Evolutionary conservation across 1,140 invertebrate genomes (phyloP).

Genomic region (Drosophila orena): DNA sequence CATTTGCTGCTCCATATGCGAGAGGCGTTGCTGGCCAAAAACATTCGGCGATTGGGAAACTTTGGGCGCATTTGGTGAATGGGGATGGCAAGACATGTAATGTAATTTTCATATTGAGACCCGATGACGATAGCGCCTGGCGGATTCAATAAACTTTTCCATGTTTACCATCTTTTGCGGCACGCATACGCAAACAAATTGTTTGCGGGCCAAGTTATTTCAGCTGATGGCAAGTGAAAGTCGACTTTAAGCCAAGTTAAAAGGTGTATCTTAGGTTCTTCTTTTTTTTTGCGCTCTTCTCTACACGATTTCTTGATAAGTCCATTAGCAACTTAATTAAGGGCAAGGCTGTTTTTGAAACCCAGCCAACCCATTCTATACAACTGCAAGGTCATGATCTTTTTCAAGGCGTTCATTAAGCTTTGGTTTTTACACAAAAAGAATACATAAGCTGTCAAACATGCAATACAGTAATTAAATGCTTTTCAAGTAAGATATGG

Average conservation of each 20-base stretch:
- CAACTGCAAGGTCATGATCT: conserved; percentile 8
- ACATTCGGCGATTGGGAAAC: conserved; percentile 46
- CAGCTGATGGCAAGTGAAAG: conserved; percentile 20
- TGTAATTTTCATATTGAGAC: conserved; percentile 56
- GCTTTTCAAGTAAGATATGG: not conserved
- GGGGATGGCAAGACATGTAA: conserved; percentile 34
- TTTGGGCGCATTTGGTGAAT: conserved; percentile 52
- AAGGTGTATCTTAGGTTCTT: conserved; percentile 11
- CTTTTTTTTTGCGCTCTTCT: not conserved
- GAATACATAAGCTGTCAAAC: not conserved
- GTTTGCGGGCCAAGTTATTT: conserved; percentile 29
- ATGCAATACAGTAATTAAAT: not conserved
- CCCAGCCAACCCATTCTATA: not conserved
- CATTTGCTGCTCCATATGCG: conserved; percentile 51
- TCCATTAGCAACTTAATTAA: conserved; percentile 41
- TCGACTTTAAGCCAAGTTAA: conserved; percentile 7
- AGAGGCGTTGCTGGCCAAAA: conserved; percentile 17
- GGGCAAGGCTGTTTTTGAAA: conserved; percentile 33
- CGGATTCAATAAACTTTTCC: conserved; percentile 70
- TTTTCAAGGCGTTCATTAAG: conserved; percentile 6
- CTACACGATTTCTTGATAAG: not conserved
- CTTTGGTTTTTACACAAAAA: not conserved
- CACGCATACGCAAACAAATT: conserved; percentile 31
- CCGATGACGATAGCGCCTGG: conserved; percentile 49
- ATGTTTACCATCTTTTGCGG: conserved; percentile 65